These are phyloP conservation scores for Hydropsyche betteni DNA, from an alignment of 2,888 invertebrate species.

Conservation along the genomic window DNA sequence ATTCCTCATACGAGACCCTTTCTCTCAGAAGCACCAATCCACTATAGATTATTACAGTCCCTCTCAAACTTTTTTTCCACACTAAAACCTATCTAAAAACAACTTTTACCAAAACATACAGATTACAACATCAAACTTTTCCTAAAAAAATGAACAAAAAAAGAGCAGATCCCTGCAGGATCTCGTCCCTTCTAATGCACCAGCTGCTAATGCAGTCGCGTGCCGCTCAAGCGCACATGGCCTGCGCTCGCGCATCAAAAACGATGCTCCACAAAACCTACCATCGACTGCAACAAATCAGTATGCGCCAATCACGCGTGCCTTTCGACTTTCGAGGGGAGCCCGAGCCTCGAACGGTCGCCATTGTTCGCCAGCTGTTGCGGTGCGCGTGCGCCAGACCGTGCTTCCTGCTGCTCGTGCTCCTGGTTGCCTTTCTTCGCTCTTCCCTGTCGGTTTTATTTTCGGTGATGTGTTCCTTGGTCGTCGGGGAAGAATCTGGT, in stretches of 20 bases:
- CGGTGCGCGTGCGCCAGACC: slow-evolving; percentile 49
- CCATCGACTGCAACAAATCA: slow-evolving; percentile 5
- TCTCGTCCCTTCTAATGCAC: not conserved
- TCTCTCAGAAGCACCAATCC: too few species aligned
- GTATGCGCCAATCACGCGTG: slow-evolving; percentile 37
- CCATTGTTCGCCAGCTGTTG: slow-evolving; percentile 35
- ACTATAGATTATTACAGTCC: too few species aligned
- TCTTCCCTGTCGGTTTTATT: too few species aligned
- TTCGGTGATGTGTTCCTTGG: too few species aligned
- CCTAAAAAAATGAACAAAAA: not conserved
- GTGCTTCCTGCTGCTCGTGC: slow-evolving; percentile 41
- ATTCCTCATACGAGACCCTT: too few species aligned
- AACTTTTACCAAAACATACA: too few species aligned
- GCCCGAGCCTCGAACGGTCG: not conserved
- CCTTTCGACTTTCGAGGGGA: slow-evolving; percentile 1
- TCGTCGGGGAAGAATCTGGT: too few species aligned
- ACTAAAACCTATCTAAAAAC: too few species aligned
- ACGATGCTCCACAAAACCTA: not conserved
- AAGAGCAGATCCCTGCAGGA: not conserved
- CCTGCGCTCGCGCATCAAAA: slow-evolving; percentile 6
- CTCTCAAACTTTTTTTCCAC: too few species aligned
- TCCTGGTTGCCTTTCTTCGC: too few species aligned
- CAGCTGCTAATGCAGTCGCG: not conserved
- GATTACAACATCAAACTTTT: too few species aligned
- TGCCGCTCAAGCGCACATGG: not conserved